Percentiles rank a stretch among this genome's conserved stretches.
Evolutionary conservation across 2,113 vertebrate species (phyloP).

Genomic region (Phyllostomus discolor): DNA sequence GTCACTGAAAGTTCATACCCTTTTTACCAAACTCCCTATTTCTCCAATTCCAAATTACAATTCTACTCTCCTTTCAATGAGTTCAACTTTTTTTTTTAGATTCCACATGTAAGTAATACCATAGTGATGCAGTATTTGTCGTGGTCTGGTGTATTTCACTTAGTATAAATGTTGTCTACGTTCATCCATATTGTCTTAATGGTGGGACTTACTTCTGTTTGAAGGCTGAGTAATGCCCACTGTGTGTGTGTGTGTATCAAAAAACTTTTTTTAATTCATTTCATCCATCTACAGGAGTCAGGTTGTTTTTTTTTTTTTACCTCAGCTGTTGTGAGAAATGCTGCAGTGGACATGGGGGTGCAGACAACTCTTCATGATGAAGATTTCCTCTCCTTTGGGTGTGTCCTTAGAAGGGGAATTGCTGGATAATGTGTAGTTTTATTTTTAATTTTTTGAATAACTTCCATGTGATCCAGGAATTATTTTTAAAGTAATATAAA

Average conservation of each 20-base stretch:
- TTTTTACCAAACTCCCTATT: neutral
- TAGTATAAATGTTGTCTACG: neutral
- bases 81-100: neutral
- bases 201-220: neutral
- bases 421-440: neutral
- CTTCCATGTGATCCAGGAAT: neutral
- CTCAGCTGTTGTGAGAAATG: neutral
- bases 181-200: neutral
- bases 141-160: neutral
- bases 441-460: conserved; percentile 10
- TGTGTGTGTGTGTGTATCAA: neutral
- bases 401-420: neutral
- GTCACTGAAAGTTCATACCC: neutral
- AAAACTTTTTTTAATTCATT: too few relatives aligned
- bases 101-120: neutral
- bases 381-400: neutral
- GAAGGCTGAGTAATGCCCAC: neutral
- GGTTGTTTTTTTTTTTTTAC: neutral
- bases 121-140: neutral
- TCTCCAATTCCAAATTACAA: neutral
- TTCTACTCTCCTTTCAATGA: neutral
- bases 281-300: too few relatives aligned
- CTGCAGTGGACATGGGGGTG: neutral
- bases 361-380: neutral
- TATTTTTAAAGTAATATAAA: neutral